Base-by-base conservation (phyloP, 2,113 vertebrate genomes). In the Ranitomeya variabilis region DNA sequence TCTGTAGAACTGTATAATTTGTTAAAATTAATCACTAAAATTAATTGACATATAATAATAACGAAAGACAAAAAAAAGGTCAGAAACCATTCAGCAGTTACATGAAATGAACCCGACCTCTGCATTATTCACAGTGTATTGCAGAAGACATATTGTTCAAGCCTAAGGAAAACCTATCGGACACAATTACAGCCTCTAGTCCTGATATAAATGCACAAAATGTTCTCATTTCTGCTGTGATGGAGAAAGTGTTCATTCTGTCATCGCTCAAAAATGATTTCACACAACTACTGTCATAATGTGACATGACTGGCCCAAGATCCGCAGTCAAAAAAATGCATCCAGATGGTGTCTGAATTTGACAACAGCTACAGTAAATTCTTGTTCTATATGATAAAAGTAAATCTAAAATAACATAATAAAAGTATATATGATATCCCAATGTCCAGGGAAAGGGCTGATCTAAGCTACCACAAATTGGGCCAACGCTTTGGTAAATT, bases 241-340 rank as follows among this genome's bases (percentile, higher is more conserved):
- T 57, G n/a, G 77, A 57, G 77, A 79, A 79, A 23, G 21, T 57
- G 23, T 55, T 79, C 77, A 23, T 52, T 79, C 77, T 55, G 52
- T 45, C 73, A 76, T 21, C 37, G 45, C 45, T 76, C 73, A 79
- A 54, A 55, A 57, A 52, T 14, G n/a, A 55, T 79, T 57, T 79
- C 77, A 79, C 77, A 79, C 77, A 13, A 55, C 21, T 18, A 10
- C 77, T 79, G 19, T 79, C 55, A n/a, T 54, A 57, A 79, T 54
- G 52, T 79, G 77, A 79, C 21, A 57, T 57, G 77, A 12, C 77
- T 55, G 76, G 76, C n/a, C 16, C 11, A n/a, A n/a, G 14, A 78
- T 55, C 51, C 7, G 54, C 19, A 23, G 51, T 19, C 37, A 15
- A 51, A 74, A 31, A 74, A 74, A 74, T 45, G 14, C 8, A 18